Evolutionary conservation across 2,113 vertebrate species (phyloP), one percentile per base, ranked within the genome.

Genomic region (Larimichthys crocea): DNA sequence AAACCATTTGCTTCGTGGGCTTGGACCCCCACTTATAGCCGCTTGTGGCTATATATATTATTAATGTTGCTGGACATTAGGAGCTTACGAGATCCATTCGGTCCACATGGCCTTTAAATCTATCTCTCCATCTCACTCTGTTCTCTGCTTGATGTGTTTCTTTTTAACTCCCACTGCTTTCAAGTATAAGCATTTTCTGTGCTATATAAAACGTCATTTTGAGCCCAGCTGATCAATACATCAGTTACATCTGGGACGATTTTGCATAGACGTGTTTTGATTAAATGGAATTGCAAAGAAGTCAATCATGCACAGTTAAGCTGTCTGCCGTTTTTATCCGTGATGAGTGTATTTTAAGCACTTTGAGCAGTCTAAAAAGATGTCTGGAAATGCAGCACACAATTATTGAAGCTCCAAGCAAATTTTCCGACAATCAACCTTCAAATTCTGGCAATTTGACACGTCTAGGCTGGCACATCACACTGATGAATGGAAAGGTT

Each of bases 371-470:
- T 74, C 48, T 17, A 46, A 72, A 67, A 76, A 69, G 44, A 59
- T 35, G 42, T 82, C 83, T 68, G 1, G 5, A 84, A 59, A 83
- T 71, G 70, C 49, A n/a, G 75, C 42, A 56, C 65, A 71, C 77
- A 81, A 80, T 82, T 40, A 77, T 20, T 63, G 66, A 68, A 73
- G 69, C 74, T 56, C 67, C 17, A 9, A 79, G 62, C 61, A 80
- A 83, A 90, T 90, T 79, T 59, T 64, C 71, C 11, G 8, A 88
- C 83, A 84, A 83, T 86, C 84, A 86, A 64, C 52, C 49, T 20
- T 86, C 74, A 83, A 80, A 85, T 69, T 76, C 56, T 16, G 69
- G 69, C 83, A 87, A 80, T 87, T 89, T 85, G 88, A 91, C 79
- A 85, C 59, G 16, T 89, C 62, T 74, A n/a, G 11, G 60, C 49